Evolutionary conservation across 1,140 invertebrate genomes (phyloP), one percentile per base, ranked within the genome.

Genomic region (Acromyrmex echinatior): DNA sequence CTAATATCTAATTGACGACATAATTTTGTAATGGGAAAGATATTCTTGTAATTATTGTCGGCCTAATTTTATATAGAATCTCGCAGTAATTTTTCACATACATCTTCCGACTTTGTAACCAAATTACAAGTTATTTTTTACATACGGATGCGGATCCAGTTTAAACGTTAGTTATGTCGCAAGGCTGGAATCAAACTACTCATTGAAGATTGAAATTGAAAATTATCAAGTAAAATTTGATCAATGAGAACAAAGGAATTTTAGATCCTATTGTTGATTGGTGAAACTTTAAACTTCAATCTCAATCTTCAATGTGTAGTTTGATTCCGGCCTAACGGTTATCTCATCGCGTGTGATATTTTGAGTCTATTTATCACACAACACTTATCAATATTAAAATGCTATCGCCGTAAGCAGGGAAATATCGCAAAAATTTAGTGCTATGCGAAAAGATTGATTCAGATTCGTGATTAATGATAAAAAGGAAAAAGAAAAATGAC

Each of bases 51-150:
- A 74, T 60, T 76, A 58, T 60, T 39, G 28, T 76, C 58, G 70
- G 80, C 80, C 70, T 76, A 84, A 62, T 84, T 84, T 76, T 7
- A 4, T 21, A 39, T 62, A 62, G 35, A 62, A n/a, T 31, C 39
- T 45, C 31, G 14, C 21, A 16, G 18, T 39, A 28, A 74, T 49
- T 60, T 73, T 82, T 60, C n/a, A 84, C 9, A 60, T 21, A 21
- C 39, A 82, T 28, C 25, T 73, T 60, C 28, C 39, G 25, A 56
- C 28, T 39, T 58, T 56, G 60, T 31, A 49, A 79, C 5, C 9
- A 39, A 82, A 84, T 62, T 60, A 28, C 56, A 56, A 49, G n/a
- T 84, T 84, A 18, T 63, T 84, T 74, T 63, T 51, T 82, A 66
- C 14, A 49, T n/a, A 25, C 35, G 21, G 12, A 12, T 74, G 35